Base-by-base conservation (phyloP, 2,797 vertebrate genomes). In the Fistularia tabacaria region DNA sequence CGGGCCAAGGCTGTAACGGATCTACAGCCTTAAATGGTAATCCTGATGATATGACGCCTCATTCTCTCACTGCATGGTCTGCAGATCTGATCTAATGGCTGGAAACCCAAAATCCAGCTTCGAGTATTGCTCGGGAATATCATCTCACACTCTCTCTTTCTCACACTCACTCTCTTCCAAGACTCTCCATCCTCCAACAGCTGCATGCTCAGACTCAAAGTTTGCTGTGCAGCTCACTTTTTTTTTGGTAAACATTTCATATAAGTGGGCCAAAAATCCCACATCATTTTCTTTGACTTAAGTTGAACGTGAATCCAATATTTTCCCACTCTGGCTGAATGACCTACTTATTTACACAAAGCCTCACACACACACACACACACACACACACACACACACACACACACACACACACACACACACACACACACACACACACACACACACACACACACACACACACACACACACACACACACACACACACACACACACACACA, bases 241-340 rank as follows among this genome's bases (percentile, higher is more conserved):
- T 47, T 66, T 63, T 67, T 62, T 49, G 59, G 51, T 66, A 66
- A 83, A 69, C 59, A 77, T 80, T 61, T 74, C 63, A 73, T 3
- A n/a, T 59, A 9, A 44, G 25, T 51, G 38, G 60, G 2, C 25
- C 25, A 36, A 45, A 59, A 80, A 71, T 69, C 52, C 63, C 36
- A 54, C 56, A 64, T 78, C 52, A 46, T 76, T 81, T 82, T 80
- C 62, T 62, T 53, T 70, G 72, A 83, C 66, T 81, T 79, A 76
- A 83, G 81, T 83, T 85, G 69, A 85, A 85, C 81, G 63, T 80
- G 80, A 85, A 87, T 85, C 74, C 71, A 76, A 82, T 87, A 83
- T 80, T 85, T 76, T 77, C 77, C 80, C 76, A 79, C 77, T 82
- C 59, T 74, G 72, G 82, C 84, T 87, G 76, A 68, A 72, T 90